phyloP scores from a whole-genome alignment of 2,888 invertebrate genomes.

The Chrysolina americana region DNA sequence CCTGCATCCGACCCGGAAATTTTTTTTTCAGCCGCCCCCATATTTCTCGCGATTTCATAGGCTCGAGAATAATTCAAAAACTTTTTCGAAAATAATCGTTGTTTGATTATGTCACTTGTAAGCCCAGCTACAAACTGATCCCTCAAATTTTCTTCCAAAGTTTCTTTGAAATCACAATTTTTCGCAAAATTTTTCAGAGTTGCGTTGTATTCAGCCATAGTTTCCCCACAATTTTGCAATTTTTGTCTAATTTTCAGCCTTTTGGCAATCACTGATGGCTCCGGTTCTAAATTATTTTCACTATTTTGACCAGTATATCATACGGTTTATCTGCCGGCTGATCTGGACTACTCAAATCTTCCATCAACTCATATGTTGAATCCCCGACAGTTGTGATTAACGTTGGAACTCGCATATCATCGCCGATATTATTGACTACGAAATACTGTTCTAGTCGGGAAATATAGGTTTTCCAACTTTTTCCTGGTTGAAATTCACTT shows the following conservation, averaged over 20 bases:
- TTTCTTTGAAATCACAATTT: slow-evolving; percentile 25
- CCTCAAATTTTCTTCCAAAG: slow-evolving; percentile 29
- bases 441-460: slow-evolving; percentile 8
- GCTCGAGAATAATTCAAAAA: slow-evolving; percentile 11
- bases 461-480: slow-evolving; percentile 4
- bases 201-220: slow-evolving; percentile 26
- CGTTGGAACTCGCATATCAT: slow-evolving; percentile 1
- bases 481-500: not conserved
- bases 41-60: slow-evolving; percentile 27
- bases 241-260: slow-evolving; percentile 19
- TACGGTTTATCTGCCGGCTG: slow-evolving; percentile 7
- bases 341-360: not conserved
- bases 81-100: slow-evolving; percentile 28
- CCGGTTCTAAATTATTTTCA: slow-evolving; percentile 30
- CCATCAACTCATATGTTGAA: too few species aligned
- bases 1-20: not conserved
- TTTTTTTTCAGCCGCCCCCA: slow-evolving; percentile 50
- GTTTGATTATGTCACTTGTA: slow-evolving; percentile 23
- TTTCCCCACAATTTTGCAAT: slow-evolving; percentile 15
- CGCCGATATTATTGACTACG: not conserved
- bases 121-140: slow-evolving; percentile 29
- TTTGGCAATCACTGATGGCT: slow-evolving; percentile 25
- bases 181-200: slow-evolving; percentile 30
- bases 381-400: too few species aligned
- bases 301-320: slow-evolving; percentile 1